Base-by-base conservation (phyloP, 2,797 vertebrate genomes). In the Sebastes glaucus region DNA sequence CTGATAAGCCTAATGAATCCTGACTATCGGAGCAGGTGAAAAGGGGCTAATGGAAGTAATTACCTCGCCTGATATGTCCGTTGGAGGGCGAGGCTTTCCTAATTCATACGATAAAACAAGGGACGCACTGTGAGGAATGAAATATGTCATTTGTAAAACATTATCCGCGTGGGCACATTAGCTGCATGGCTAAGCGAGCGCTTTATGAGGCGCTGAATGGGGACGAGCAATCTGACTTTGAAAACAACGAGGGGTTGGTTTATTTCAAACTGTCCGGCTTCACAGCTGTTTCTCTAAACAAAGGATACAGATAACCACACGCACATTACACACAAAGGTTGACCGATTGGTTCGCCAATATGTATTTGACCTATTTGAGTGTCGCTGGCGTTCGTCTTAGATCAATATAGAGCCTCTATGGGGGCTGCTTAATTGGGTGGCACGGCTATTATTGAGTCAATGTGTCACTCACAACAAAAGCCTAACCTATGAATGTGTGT, bases 1-100 rank as follows among this genome's bases (percentile, higher is more conserved):
- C 72, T 83, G 89, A 90, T 88, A 88, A 90, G 53, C 77, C 65
- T 82, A 90, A 93, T 92, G 84, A 94, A 91, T 90, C 81, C 81
- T 77, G 85, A 80, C 71, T 76, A 78, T 86, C 28, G 2, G 56
- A 79, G 77, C 33, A 74, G 84, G 81, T 89, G 88, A 88, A 81
- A 73, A 18, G 16, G 53, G 63, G 80, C 70, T 85, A 90, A 93
- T 87, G 82, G 68, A 84, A 87, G 88, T 78, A 71, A 87, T 91
- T 84, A 90, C 72, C 82, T 82, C n/a, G 49, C 18, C 33, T 71
- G 67, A 86, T 85, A 66, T 82, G 85, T 87, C 80, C 42, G 2
- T 59, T 61, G 68, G 81, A 85, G 83, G 85, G 46, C 63, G 74
- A 74, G 57, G 11, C 6, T 3, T 62, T 62, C 55, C 52, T 70